A percentile compares a stretch with the other conserved stretches of the same genome.
These are phyloP conservation scores for Vespertilio murinus DNA, from an alignment of 2,797 vertebrate species.

Conservation along the genomic window DNA sequence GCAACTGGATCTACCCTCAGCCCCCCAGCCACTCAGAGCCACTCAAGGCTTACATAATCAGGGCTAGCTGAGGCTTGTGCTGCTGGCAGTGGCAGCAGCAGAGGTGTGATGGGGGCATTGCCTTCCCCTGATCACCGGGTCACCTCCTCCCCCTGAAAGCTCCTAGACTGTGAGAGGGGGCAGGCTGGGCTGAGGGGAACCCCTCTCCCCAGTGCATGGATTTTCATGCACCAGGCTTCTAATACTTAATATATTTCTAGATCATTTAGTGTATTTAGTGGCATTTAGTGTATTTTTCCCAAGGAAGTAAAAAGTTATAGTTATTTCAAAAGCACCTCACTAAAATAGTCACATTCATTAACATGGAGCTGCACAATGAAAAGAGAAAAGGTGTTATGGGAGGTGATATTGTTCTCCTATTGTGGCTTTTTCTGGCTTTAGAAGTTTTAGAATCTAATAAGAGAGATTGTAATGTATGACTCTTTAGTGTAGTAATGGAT, in stretches of 20 bases:
- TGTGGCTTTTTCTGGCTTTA: background rate
- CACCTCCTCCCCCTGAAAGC: too few relatives aligned
- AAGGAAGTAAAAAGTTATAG: background rate
- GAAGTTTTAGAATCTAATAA: background rate
- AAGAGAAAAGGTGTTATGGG: background rate
- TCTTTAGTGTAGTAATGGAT: background rate
- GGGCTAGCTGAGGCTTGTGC: too few relatives aligned
- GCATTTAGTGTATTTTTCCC: background rate
- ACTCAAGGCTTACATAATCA: too few relatives aligned
- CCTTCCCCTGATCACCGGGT: too few relatives aligned
- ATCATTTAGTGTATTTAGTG: background rate
- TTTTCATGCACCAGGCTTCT: too few relatives aligned
- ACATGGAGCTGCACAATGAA: background rate
- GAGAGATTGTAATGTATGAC: background rate
- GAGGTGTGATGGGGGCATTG: too few relatives aligned
- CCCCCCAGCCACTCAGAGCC: too few relatives aligned
- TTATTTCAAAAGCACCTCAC: background rate
- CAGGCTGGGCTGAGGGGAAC: too few relatives aligned
- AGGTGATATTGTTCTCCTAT: background rate
- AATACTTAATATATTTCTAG: background rate
- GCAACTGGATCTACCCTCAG: too few relatives aligned
- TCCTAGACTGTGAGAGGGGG: too few relatives aligned
- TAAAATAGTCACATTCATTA: background rate
- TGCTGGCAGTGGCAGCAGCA: too few relatives aligned
- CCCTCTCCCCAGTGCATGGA: too few relatives aligned